Conservation (phyloP, 2,888 invertebrate species). For the Leucoma salicis region DNA sequence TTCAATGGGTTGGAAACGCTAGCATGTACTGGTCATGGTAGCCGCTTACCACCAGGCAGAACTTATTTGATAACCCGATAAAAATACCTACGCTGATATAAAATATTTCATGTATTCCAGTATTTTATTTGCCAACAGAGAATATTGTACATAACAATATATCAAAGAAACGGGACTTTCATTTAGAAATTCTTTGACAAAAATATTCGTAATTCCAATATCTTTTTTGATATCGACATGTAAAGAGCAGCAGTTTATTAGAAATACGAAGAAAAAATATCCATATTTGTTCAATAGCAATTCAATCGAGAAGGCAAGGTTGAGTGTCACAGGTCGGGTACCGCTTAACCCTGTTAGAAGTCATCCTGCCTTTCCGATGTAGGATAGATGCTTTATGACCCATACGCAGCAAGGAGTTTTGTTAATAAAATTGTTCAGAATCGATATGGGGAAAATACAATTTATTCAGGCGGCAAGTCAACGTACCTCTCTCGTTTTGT, state of each 20-base stretch:
- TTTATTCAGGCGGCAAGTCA: slow-evolving; percentile 3
- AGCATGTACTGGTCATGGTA: too few species aligned
- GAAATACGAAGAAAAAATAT: slow-evolving; percentile 22
- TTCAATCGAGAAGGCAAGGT: slow-evolving; percentile 28
- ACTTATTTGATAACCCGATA: neutral
- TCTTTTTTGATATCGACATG: slow-evolving; percentile 21
- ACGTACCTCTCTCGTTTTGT: neutral
- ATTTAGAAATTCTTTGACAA: slow-evolving; percentile 25
- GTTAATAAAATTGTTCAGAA: slow-evolving; percentile 22
- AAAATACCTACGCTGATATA: slow-evolving; percentile 9
- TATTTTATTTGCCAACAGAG: slow-evolving; percentile 13
- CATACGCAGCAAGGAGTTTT: slow-evolving; percentile 23
- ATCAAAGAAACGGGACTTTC: slow-evolving; percentile 25
- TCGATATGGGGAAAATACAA: slow-evolving; percentile 3
- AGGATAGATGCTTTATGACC: slow-evolving; percentile 16
- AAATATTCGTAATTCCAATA: slow-evolving; percentile 28
- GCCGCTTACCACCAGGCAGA: neutral
- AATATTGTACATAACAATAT: slow-evolving; percentile 21
- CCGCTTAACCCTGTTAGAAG: slow-evolving; percentile 32
- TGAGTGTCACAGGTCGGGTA: slow-evolving; percentile 27
- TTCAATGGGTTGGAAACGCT: too few species aligned
- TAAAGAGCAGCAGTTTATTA: slow-evolving; percentile 28
- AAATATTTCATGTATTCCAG: slow-evolving; percentile 4
- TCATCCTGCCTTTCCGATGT: slow-evolving; percentile 25
- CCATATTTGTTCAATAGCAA: slow-evolving; percentile 30